A percentile compares a stretch with the other conserved stretches of the same genome.
Evolutionary conservation across 2,797 vertebrate genomes (phyloP).

Genomic region (Anguilla marmorata): DNA sequence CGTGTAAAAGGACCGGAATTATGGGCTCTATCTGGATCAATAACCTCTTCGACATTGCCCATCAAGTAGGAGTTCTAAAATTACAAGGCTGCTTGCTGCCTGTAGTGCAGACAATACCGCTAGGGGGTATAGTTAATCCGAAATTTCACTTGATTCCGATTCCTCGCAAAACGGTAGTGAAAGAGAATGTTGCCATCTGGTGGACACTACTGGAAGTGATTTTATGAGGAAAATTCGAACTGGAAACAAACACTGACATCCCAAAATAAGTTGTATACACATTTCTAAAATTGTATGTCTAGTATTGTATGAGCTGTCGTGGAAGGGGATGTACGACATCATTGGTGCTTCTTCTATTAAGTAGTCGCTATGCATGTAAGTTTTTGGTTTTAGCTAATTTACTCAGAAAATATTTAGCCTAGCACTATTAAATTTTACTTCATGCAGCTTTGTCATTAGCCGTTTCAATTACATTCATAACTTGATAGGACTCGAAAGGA

Average conservation of each 20-base stretch:
- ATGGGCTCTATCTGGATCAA: neutral
- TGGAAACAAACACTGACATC: neutral
- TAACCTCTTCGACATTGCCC: neutral
- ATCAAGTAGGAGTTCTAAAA: neutral
- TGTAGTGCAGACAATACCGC: neutral
- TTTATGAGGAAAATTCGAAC: neutral
- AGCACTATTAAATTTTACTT: no score
- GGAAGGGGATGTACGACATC: neutral
- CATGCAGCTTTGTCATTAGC: no score
- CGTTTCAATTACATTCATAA: no score
- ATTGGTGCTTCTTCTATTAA: no score
- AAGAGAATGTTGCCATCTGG: constrained; percentile 57
- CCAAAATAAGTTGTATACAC: no score
- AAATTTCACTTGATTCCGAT: neutral
- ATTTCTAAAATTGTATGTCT: neutral
- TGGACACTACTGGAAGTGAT: constrained; percentile 38
- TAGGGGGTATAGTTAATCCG: neutral
- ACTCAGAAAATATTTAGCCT: no score
- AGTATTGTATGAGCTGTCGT: neutral
- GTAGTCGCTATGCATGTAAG: no score
- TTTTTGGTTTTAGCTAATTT: no score
- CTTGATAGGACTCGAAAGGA: no score
- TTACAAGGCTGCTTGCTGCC: neutral
- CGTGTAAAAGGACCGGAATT: neutral
- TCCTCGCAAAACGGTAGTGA: neutral